These are phyloP conservation scores for Pantherophis alleghaniensis DNA, from an alignment of 2,797 vertebrate genomes.

Conservation along the genomic window DNA sequence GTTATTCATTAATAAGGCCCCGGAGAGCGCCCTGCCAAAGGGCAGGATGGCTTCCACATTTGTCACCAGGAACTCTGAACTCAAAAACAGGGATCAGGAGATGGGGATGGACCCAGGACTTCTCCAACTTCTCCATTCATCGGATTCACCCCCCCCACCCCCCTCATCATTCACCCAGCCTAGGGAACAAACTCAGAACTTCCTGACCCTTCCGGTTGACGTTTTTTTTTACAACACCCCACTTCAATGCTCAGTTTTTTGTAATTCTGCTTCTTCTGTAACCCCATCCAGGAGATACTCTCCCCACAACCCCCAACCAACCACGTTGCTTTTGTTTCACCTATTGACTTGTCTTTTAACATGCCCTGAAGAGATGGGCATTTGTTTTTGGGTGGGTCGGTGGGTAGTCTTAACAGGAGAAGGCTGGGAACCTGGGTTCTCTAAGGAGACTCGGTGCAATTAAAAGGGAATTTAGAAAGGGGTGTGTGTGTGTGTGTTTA, in stretches of 20 bases:
- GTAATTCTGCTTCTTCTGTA: background rate
- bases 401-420: background rate
- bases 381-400: background rate
- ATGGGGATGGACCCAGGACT: background rate
- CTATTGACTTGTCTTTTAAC: background rate
- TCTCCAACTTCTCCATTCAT: background rate
- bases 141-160: background rate
- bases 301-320: too few species aligned
- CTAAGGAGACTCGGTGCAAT: background rate
- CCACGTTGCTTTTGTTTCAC: background rate
- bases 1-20: conserved; percentile 25
- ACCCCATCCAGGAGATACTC: too few species aligned
- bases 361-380: background rate
- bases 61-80: conserved; percentile 33
- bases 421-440: background rate
- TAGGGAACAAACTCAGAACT: background rate
- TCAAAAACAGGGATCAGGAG: conserved; percentile 14
- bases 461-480: background rate
- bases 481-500: too few species aligned
- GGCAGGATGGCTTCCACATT: conserved; percentile 21
- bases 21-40: conserved; percentile 7
- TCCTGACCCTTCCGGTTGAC: background rate
- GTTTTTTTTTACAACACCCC: background rate
- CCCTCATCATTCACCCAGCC: background rate
- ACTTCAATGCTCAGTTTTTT: background rate